Percentiles rank a stretch among this genome's conserved stretches.
Conservation (phyloP, 2,113 vertebrate genomes). For the Acrocephalus arundinaceus region DNA sequence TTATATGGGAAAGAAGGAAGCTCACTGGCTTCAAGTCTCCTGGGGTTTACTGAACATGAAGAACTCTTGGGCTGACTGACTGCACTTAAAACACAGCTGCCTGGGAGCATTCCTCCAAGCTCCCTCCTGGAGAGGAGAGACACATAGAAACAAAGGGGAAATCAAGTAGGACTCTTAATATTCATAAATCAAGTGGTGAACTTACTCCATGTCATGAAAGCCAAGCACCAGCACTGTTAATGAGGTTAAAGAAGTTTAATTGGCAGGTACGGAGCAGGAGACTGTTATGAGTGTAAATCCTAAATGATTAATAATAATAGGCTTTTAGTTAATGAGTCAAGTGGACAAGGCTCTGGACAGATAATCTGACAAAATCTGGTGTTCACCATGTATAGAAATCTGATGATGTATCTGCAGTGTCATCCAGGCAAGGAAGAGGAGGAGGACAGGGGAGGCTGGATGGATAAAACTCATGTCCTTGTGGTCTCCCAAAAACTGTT, state of each 20-base stretch:
- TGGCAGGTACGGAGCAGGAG: slow-evolving; percentile 22
- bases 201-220: slow-evolving; percentile 23
- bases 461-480: not conserved
- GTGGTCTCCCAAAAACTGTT: not conserved
- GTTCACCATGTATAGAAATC: not conserved
- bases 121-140: not conserved
- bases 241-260: slow-evolving; percentile 62
- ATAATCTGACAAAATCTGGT: slow-evolving; percentile 9
- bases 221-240: slow-evolving; percentile 29
- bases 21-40: not conserved
- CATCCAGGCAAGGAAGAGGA: not conserved
- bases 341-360: not conserved
- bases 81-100: not conserved
- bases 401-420: not conserved
- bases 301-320: slow-evolving; percentile 54
- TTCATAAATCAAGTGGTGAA: slow-evolving; percentile 47
- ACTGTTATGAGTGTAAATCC: slow-evolving; percentile 28
- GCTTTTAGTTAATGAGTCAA: slow-evolving; percentile 55
- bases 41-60: not conserved
- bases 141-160: not conserved
- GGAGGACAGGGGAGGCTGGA: not conserved
- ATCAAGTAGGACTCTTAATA: not conserved
- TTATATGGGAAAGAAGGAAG: slow-evolving; percentile 8
- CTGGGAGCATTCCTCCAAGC: not conserved
- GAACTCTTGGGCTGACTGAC: not conserved